Base-by-base conservation (phyloP, 2,888 invertebrate genomes). In the Pollenia labialis region DNA sequence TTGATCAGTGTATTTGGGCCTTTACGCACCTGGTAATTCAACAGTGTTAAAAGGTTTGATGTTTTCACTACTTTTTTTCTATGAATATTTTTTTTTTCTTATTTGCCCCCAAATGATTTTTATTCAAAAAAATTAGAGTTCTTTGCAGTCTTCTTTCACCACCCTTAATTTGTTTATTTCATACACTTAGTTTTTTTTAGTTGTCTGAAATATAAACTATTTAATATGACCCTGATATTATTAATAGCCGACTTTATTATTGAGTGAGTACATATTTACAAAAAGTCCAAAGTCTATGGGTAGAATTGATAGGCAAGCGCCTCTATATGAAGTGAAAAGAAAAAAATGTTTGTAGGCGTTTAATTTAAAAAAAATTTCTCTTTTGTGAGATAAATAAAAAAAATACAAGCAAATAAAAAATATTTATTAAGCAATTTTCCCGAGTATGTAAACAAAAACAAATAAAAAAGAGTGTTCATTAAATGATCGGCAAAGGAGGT, bases 201-300 rank as follows among this genome's bases (percentile, higher is more conserved):
- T 68, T 68, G 56, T 60, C 77, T 64, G 12, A 54, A 54, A 64
- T 18, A 48, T 40, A 69, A 42, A 72, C 48, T 56, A 81, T 81
- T 81, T 64, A 48, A 64, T 62, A 23, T 81, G 81, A 64, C 81
- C 81, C 72, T 81, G 81, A 54, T 72, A 54, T 64, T 52, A 62
- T 44, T 62, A 80, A 54, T 71, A 71, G 42, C 23, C 66, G n/a
- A 52, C 48, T 16, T 58, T 60, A 62, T 68, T 75, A 48, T 32
- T 64, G 16, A 32, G 46, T 32, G 58, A 69, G 76, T 62, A 56
- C 54, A 80, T 32, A 68, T 75, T 82, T 62, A 56, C 54, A 80
- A 46, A 50, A 32, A 71, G 82, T 82, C 69, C 82, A 82, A 82
- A 82, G 82, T 82, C 76, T 16, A 76, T 16, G 32, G 40, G 32